Evolutionary conservation across 2,888 invertebrate genomes (phyloP), one percentile per base, ranked within the genome.

Genomic region (Leptopilina myrica): DNA sequence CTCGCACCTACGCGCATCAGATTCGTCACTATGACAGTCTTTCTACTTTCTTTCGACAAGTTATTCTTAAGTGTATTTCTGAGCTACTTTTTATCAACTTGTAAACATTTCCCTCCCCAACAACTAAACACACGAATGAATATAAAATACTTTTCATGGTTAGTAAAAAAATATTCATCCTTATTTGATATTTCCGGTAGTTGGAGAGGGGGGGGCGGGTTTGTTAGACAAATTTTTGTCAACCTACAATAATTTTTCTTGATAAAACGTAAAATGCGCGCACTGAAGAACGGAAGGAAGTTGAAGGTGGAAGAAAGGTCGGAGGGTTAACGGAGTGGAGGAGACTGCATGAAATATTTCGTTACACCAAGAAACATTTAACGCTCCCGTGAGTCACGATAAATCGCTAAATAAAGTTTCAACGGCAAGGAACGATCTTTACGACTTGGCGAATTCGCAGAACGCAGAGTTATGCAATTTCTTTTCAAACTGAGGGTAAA

Each of bases 321-420:
- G 73, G 73, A 59, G 73, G 73, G 73, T 73, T 43, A 73, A 73
- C 73, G 73, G 56, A 73, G 73, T 73, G 73, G 73, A 73, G 73
- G 73, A 73, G 73, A 73, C 73, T 73, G 73, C 73, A 73, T 73
- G 73, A 73, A 73, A 73, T 73, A 73, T 73, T 43, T 73, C 73
- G 73, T 73, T 73, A 53, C 69, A 53, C 49, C 69, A 33, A 73
- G 56, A 73, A 73, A 73, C 73, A 73, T 73, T 59, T 73, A 73
- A 59, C 73, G 73, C 73, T 73, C 73, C 73, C 73, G 73, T 40
- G 73, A 73, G 73, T 73, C 73, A 56, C 56, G 73, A 73, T 73
- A 73, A 73, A 73, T 73, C 56, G 73, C 73, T 73, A 73, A 73
- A 73, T 73, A 73, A 73, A 73, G 73, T 73, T 73, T 15, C 56